Conservation (phyloP, 2,888 invertebrate genomes). For the Dichetophora obliterata region DNA sequence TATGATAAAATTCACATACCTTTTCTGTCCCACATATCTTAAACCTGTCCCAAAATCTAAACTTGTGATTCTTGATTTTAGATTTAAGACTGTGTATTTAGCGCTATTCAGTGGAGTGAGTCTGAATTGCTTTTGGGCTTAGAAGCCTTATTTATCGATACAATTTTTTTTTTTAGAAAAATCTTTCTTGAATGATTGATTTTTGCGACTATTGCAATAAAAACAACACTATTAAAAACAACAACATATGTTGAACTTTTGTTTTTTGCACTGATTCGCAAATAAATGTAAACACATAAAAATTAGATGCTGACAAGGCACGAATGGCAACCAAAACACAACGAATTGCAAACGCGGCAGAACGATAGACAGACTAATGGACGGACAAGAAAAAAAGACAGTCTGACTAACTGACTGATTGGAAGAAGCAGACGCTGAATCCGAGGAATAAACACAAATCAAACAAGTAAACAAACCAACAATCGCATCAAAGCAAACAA, state of each 20-base stretch:
- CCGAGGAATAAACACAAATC: conserved; percentile 22
- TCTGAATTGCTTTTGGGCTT: no score
- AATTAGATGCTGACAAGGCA: conserved; percentile 9
- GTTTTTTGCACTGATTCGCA: conserved; percentile 13
- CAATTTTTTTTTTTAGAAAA: background rate
- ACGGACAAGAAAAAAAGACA: background rate
- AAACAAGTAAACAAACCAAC: conserved; percentile 35
- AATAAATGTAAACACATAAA: conserved; percentile 43
- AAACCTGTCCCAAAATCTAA: no score
- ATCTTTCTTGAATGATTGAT: background rate
- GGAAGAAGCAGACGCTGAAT: background rate
- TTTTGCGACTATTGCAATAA: background rate
- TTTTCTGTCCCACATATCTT: no score
- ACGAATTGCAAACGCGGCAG: background rate
- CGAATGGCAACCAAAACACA: background rate
- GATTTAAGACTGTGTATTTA: no score
- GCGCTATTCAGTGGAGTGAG: no score
- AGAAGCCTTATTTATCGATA: no score
- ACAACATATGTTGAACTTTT: conserved; percentile 14
- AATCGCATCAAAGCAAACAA: conserved; percentile 42
- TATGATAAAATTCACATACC: no score
- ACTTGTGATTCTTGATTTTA: no score
- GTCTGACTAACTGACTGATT: background rate
- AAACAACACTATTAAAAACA: conserved; percentile 15
- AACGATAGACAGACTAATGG: background rate